phyloP scores from a whole-genome alignment of 2,888 invertebrate species.

The Norana najaformis region DNA sequence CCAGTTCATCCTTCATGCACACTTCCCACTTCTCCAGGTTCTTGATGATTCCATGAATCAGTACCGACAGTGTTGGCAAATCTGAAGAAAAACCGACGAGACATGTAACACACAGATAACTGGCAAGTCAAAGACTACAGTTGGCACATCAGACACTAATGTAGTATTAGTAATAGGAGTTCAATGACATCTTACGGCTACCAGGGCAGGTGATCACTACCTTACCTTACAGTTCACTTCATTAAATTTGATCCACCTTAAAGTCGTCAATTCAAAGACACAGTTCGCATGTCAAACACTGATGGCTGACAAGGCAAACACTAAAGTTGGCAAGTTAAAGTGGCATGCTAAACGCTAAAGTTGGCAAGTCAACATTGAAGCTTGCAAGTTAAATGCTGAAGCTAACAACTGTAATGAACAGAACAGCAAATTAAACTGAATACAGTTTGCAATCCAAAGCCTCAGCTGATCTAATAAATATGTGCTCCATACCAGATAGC shows the following conservation, averaged over 20 bases:
- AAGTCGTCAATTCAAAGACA: neutral
- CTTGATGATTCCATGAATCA: conserved; percentile 84
- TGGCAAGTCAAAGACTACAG: neutral
- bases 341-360: neutral
- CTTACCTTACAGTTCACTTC: neutral
- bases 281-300: neutral
- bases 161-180: neutral
- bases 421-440: neutral
- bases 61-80: conserved; percentile 88
- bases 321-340: neutral
- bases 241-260: neutral
- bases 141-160: neutral
- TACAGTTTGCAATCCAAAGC: neutral
- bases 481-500: conserved; percentile 72
- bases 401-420: neutral
- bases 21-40: conserved; percentile 89
- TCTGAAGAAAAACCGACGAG: conserved; percentile 67
- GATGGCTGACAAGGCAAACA: neutral
- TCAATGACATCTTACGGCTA: neutral
- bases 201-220: neutral
- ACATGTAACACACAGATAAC: neutral
- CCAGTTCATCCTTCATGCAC: conserved; percentile 72
- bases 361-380: neutral
- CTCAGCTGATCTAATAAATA: neutral
- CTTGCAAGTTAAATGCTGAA: neutral